These are phyloP conservation scores for Eupithecia inturbata DNA, from an alignment of 2,888 invertebrate species.

Conservation along the genomic window DNA sequence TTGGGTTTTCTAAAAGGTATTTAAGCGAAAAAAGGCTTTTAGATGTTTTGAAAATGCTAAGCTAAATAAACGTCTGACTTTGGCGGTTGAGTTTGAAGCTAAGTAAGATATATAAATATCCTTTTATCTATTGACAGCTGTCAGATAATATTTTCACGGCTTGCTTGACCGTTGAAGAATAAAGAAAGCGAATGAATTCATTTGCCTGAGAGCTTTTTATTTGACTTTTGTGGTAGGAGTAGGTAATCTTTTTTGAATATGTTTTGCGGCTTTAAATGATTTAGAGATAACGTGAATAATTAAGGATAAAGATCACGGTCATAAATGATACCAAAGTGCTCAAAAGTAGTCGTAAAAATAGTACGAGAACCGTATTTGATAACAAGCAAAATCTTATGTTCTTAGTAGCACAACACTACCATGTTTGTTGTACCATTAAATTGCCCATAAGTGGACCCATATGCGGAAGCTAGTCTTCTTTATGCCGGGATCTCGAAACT, in stretches of 20 bases:
- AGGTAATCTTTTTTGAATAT: background rate
- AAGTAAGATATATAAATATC: slow-evolving; percentile 12
- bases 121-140: slow-evolving; percentile 20
- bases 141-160: slow-evolving; percentile 14
- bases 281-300: background rate
- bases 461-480: slow-evolving; percentile 17
- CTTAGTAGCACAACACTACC: background rate
- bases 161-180: background rate
- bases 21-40: slow-evolving; percentile 26
- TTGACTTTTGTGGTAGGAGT: background rate
- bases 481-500: slow-evolving; percentile 12
- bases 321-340: background rate
- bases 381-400: background rate
- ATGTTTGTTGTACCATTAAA: background rate
- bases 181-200: background rate
- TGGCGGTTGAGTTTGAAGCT: slow-evolving; percentile 16
- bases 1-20: slow-evolving; percentile 35
- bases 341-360: background rate
- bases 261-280: background rate
- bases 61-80: slow-evolving; percentile 6
- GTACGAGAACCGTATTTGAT: background rate
- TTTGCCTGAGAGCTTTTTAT: background rate
- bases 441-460: background rate
- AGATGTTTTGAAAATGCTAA: slow-evolving; percentile 19
- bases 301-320: background rate